A percentile compares a stretch with the other conserved stretches of the same genome.
These are phyloP conservation scores for Virgularia gustaviana DNA, from an alignment of 92 coral and sea anemone species.

Conservation along the genomic window DNA sequence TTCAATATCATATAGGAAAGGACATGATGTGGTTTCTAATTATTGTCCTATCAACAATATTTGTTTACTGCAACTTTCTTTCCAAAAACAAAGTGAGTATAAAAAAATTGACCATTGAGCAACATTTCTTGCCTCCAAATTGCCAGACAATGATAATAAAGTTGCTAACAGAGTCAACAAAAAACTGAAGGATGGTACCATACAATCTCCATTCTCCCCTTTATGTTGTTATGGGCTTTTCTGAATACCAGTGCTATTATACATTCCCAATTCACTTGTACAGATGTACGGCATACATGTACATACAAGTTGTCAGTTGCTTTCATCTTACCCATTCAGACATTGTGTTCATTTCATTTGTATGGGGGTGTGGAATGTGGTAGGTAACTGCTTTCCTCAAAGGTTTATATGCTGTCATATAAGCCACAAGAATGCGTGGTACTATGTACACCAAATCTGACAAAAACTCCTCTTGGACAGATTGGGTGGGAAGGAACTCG, in stretches of 20 bases:
- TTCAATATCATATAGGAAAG: neutral
- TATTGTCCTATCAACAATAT: neutral
- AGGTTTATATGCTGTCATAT: neutral
- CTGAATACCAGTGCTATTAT: too few relatives aligned
- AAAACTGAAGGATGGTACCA: too few relatives aligned
- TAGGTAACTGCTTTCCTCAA: neutral
- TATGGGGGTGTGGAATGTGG: constrained; percentile 3
- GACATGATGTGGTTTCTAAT: neutral
- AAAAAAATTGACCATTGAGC: too few relatives aligned
- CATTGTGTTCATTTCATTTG: neutral
- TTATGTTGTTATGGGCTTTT: too few relatives aligned
- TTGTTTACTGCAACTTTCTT: too few relatives aligned
- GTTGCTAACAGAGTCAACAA: too few relatives aligned
- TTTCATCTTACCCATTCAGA: constrained; percentile 23
- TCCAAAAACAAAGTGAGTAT: too few relatives aligned
- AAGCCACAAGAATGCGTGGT: neutral
- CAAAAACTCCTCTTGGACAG: neutral
- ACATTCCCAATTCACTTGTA: too few relatives aligned
- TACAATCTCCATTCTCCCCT: too few relatives aligned
- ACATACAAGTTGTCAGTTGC: too few relatives aligned
- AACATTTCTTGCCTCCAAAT: too few relatives aligned
- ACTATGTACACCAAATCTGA: neutral
- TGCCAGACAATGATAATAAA: neutral
- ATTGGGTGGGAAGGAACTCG: neutral
- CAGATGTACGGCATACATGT: too few relatives aligned